These are phyloP conservation scores for Tautogolabrus adspersus DNA, from an alignment of 2,113 vertebrate species.

Conservation along the genomic window DNA sequence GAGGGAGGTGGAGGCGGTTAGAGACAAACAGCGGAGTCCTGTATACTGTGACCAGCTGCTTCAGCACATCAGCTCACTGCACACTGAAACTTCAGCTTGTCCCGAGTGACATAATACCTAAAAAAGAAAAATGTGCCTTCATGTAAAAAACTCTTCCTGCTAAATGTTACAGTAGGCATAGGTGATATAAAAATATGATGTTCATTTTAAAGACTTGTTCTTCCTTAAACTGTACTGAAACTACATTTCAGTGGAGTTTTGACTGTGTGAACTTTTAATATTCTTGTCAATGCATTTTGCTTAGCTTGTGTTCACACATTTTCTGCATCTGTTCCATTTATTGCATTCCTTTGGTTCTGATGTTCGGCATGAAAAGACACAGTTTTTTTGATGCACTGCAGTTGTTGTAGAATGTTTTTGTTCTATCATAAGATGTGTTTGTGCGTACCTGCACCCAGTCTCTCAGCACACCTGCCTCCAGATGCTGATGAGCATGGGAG, in stretches of 20 bases:
- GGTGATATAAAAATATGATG: too few species aligned
- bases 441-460: background rate
- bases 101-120: background rate
- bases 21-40: constrained; percentile 87
- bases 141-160: too few species aligned
- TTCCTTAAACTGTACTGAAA: too few species aligned
- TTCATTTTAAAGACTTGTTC: too few species aligned
- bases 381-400: background rate
- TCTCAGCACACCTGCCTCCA: background rate
- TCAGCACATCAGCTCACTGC: constrained; percentile 75
- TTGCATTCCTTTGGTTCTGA: constrained; percentile 5
- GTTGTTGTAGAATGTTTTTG: background rate
- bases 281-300: too few species aligned
- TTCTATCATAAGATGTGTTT: background rate
- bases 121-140: background rate
- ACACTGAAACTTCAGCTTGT: constrained; percentile 2
- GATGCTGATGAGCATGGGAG: constrained; percentile 11
- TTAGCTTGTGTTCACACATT: too few species aligned
- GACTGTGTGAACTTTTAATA: background rate
- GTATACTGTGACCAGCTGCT: constrained; percentile 88
- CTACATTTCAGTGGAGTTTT: background rate
- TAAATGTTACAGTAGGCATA: too few species aligned
- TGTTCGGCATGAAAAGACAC: constrained; percentile 13
- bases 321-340: background rate
- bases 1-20: constrained; percentile 83